Base-by-base conservation (phyloP, 1,140 invertebrate genomes). In the Melipona quadrifasciata region DNA sequence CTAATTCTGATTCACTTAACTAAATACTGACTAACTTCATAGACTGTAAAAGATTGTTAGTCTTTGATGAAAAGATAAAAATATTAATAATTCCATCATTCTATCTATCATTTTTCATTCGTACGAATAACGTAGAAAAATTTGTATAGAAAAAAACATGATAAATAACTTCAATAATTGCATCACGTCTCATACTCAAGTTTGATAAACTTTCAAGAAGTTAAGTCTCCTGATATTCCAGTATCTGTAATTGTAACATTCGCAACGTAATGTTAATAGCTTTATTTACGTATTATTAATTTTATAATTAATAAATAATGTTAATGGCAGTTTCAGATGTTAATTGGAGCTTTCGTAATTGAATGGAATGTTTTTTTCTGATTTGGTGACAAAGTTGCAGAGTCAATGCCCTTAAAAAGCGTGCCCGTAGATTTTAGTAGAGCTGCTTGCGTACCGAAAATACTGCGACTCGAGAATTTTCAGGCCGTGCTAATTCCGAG, bases 401-500 rank as follows among this genome's bases (percentile, higher is more conserved):
- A 31, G 72, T 82, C 61, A 47, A 76, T 76, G 67, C 31, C 58
- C 61, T 67, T 34, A 57, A 14, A 47, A 31, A 24, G 17, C 24
- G 75, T 67, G 21, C 58, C 14, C 34, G 68, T 39, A 19, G 73
- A 61, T 76, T 76, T 86, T 87, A 79, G 57, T 75, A 34, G 27
- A 65, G 57, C 80, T 17, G 24, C 34, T 51, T 78, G 34, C 39
- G n/a, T 34, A 67, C 61, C 82, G 51, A 75, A 88, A 88, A 88
- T 88, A 88, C 76, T 75, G 34, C 19, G 21, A 64, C 31, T 47
- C 61, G 76, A 34, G 55, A 77, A 47, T 81, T 80, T 87, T 88
- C 55, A 73, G 86, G 58, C 76, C 55, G 68, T 72, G 73, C 82
- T 80, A 88, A 87, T 88, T 88, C 53, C 53, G 73, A 76, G 72